Base-by-base conservation (phyloP, 1,140 invertebrate species). In the Antheraea mylitta region DNA sequence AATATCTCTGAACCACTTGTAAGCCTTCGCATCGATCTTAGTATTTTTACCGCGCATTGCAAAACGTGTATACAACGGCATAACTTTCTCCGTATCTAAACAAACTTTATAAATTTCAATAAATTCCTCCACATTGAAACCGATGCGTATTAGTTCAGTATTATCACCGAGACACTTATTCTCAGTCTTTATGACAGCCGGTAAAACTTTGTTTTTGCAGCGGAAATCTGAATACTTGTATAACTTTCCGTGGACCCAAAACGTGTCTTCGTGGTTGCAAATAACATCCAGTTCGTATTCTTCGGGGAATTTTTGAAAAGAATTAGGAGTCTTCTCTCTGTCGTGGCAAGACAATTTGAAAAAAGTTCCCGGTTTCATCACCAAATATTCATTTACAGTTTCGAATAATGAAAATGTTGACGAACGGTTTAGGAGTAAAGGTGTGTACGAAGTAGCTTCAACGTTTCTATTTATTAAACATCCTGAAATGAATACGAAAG, bases 231-330 rank as follows among this genome's bases (percentile, higher is more conserved):
- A 38, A 7, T 68, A 13, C 18, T 66, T 69, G 53, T 59, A 48
- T 4, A n/a, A 18, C 18, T 45, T 63, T 0, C 64, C 71, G 1
- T 72, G n/a, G 13, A 67, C 45, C n/a, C 19, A 4, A 7, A 69
- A 72, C 13, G n/a, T 45, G 37, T 72, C 71, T 45, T 72, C 58
- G 19, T 69, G 18, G 0, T 58, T 16, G 42, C 67, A 72, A 63
- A 10, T 45, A 45, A 45, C 71, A 19, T 62, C 19, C 58, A 66
- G 16, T 66, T 45, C 9, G 38, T 10, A 65, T 10, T 65, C 16
- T 4, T 10, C 19, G 0, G 70, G 66, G 18, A 68, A 58, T 1
- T 61, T 68, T 18, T 42, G 60, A 38, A 71, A 68, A 37, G 36
- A 36, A 59, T 69, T 72, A 6, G 6, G 4, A 0, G n/a, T 30